Evolutionary conservation across 2,797 vertebrate genomes (phyloP).

Genomic region (Tympanoctomys barrerae): DNA sequence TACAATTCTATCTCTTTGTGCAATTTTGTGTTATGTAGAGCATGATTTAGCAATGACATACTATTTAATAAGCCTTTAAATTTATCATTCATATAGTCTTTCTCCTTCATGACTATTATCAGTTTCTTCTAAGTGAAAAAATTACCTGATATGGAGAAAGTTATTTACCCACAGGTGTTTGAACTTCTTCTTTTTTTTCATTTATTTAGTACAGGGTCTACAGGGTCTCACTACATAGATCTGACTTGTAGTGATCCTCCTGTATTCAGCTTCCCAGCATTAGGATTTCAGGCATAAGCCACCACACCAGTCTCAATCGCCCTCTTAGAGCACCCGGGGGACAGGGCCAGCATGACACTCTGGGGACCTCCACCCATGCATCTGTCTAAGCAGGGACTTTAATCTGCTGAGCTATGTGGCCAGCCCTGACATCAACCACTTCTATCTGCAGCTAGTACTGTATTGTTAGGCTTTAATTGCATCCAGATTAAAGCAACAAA

Average conservation of each 20-base stretch:
- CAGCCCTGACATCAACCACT: neutral
- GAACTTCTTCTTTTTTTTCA: too few relatives aligned
- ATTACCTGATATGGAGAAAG: neutral
- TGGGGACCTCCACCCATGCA: too few relatives aligned
- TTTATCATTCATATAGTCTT: conserved; percentile 13
- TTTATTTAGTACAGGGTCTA: too few relatives aligned
- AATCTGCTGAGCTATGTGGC: too few relatives aligned
- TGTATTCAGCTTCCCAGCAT: too few relatives aligned
- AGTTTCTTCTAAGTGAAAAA: neutral
- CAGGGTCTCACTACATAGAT: too few relatives aligned
- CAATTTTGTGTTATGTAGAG: conserved; percentile 16
- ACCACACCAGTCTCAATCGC: too few relatives aligned
- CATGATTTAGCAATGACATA: neutral
- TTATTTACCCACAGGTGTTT: neutral
- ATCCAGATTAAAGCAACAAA: conserved; percentile 35
- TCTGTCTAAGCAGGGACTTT: too few relatives aligned
- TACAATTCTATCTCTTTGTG: neutral
- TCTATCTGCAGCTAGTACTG: neutral
- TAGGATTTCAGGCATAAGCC: too few relatives aligned
- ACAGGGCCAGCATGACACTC: too few relatives aligned
- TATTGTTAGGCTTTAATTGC: neutral
- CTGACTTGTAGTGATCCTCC: too few relatives aligned
- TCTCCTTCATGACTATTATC: conserved; percentile 32
- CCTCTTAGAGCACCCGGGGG: too few relatives aligned
- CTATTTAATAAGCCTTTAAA: conserved; percentile 28